Evolutionary conservation across 1,140 invertebrate genomes (phyloP).

Genomic region (Brevipalpus yothersi): DNA sequence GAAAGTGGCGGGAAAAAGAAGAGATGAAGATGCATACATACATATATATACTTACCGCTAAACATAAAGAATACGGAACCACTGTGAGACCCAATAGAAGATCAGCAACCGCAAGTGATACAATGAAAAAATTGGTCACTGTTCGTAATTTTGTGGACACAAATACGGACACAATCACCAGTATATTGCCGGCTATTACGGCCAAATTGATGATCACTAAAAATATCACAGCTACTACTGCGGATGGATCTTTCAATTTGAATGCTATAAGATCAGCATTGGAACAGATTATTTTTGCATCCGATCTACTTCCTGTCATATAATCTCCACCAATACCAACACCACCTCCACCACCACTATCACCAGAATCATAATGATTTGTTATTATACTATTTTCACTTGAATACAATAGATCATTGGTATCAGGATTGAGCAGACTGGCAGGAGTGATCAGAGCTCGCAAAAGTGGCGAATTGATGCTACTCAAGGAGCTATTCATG

Average conservation of each 20-base stretch:
- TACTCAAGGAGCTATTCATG: too few species aligned
- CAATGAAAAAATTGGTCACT: constrained; percentile 83
- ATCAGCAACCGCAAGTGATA: constrained; percentile 74
- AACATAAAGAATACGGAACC: constrained; percentile 63
- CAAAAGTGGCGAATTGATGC: too few species aligned
- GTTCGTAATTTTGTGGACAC: constrained; percentile 59
- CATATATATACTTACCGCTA: constrained; percentile 39
- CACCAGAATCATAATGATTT: too few species aligned
- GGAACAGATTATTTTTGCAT: neutral
- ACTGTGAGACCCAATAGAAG: constrained; percentile 68
- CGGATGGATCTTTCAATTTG: constrained; percentile 30
- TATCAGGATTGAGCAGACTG: too few species aligned
- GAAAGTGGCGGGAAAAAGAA: too few species aligned
- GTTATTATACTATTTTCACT: too few species aligned
- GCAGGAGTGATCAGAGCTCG: too few species aligned
- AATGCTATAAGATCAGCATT: neutral
- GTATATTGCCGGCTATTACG: constrained; percentile 56
- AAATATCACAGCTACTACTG: constrained; percentile 42
- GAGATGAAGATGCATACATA: too few species aligned
- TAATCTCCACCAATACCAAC: too few species aligned
- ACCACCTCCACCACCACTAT: too few species aligned
- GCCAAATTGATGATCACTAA: constrained; percentile 56
- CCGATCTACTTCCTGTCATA: too few species aligned
- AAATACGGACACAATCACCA: constrained; percentile 75
- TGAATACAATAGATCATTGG: too few species aligned